Evolutionary conservation across 2,797 vertebrate species (phyloP).

Genomic region (Diceros bicornis): DNA sequence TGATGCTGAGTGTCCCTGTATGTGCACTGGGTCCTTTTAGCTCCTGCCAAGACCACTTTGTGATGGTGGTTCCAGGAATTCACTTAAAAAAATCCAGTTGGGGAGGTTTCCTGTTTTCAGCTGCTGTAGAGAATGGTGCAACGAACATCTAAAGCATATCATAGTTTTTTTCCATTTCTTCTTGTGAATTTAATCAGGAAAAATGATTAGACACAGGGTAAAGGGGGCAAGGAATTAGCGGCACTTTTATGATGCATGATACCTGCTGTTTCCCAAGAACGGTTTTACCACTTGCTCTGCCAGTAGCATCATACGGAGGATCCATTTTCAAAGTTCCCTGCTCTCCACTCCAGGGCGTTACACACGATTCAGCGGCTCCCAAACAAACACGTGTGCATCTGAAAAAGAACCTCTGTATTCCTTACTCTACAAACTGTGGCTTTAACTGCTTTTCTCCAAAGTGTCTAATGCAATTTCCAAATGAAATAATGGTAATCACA

Average conservation of each 20-base stretch:
- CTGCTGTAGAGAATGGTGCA: not conserved
- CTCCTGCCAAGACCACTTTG: not conserved
- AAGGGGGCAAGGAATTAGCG: not conserved
- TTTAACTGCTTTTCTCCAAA: not conserved
- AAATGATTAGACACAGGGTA: not conserved
- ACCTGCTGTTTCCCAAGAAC: not conserved
- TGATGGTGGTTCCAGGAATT: not conserved
- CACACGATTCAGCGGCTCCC: not conserved
- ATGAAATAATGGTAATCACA: not conserved
- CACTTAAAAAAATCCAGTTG: not conserved
- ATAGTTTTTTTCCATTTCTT: not conserved
- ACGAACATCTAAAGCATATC: not conserved
- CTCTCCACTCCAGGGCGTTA: not conserved
- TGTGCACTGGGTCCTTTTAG: not conserved
- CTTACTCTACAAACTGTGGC: not conserved
- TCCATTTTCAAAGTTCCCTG: not conserved
- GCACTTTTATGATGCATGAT: not conserved
- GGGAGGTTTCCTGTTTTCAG: not conserved
- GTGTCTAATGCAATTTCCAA: not conserved
- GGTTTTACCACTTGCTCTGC: not conserved
- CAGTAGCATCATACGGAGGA: rapidly evolving
- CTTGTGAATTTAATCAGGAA: not conserved
- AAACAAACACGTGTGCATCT: rapidly evolving
- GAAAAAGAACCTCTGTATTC: not conserved
- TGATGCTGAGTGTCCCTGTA: not conserved